Evolutionary conservation across 2,113 vertebrate species (phyloP), one percentile per base, ranked within the genome.

Genomic region (Passer montanus): DNA sequence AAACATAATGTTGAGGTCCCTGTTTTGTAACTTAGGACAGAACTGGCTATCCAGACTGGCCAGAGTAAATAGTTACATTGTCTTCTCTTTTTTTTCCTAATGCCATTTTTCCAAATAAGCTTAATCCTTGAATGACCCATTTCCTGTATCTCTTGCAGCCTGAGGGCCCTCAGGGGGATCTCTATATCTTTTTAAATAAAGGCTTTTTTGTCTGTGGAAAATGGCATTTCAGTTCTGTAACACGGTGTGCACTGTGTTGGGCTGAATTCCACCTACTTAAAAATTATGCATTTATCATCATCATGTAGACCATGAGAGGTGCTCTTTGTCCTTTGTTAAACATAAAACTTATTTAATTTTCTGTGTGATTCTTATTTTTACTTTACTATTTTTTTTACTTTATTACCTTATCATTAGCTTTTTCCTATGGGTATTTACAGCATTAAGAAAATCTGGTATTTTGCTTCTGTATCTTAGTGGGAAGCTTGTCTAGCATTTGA

Each of bases 181-280:
- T 95, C 72, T 86, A 22, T 96, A 78, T 96, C 85, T 92, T 39
- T 89, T 95, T 88, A 90, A 95, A 96, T 68, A 94, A 97, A 91
- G 79, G n/a, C 76, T 52, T 88, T 95, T 86, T 96, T 96, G 94
- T 96, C 46, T 72, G 41, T 92, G 52, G n/a, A 64, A 55, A 83
- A 80, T 60, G 60, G 31, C 49, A 37, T 63, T 86, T 90, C 63
- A 58, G 72, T 59, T 94, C 43, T 91, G 89, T 68, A 53, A 52
- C 63, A 66, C 49, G 63, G 33, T 14, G 0, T 53, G 78, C 59
- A 74, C 88, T 94, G 81, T 93, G 6, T 39, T 47, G 59, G 43
- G 19, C 76, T 63, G 69, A 91, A 58, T 77, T 86, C 88, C 87
- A 94, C 84, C 89, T 93, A 49, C 44, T 75, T 89, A 80, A 89